Percentiles rank a stretch among this genome's conserved stretches.
phyloP scores from a whole-genome alignment of 2,888 invertebrate genomes.

The Nineta flava region DNA sequence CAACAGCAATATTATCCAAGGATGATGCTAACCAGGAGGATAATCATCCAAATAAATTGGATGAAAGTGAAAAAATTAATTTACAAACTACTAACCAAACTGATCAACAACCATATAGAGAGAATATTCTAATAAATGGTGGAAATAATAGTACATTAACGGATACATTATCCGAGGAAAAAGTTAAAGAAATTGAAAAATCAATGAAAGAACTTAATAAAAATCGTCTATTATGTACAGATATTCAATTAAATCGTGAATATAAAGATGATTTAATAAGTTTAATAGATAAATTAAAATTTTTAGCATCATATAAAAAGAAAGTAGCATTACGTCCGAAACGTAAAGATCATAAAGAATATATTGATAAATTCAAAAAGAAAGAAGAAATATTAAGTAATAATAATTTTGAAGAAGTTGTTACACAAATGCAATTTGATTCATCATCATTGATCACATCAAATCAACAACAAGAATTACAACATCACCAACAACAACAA shows the following conservation, averaged over 20 bases:
- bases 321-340: background rate
- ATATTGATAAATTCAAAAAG: background rate
- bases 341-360: background rate
- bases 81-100: no score
- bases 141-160: no score
- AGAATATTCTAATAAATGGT: background rate
- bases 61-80: no score
- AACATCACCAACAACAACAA: no score
- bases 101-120: background rate
- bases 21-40: background rate
- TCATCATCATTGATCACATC: background rate
- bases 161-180: background rate
- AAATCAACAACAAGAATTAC: background rate
- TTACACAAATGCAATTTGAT: slow-evolving; percentile 1
- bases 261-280: background rate
- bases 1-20: background rate
- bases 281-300: slow-evolving; percentile 2
- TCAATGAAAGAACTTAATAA: slow-evolving; percentile 1
- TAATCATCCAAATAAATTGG: no score
- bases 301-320: background rate
- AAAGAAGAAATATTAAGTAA: background rate
- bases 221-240: background rate
- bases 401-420: background rate
- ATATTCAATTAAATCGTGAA: background rate
- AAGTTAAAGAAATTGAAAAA: slow-evolving; percentile 1